phyloP scores from a whole-genome alignment of 2,113 vertebrate species.

The Apus apus region DNA sequence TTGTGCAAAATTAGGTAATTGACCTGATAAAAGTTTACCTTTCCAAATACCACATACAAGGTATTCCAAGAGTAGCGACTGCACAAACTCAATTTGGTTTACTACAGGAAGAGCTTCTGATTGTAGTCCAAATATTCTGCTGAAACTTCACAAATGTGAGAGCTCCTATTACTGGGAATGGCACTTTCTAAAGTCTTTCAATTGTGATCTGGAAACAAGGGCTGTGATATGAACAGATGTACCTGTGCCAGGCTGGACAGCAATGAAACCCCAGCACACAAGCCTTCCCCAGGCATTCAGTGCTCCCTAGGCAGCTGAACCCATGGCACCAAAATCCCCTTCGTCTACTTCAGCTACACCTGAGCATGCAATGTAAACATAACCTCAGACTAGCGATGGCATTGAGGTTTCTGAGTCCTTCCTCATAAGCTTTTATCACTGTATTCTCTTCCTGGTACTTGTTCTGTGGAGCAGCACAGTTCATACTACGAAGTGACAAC shows the following conservation, averaged over 20 bases:
- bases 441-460: background rate
- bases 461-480: background rate
- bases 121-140: background rate
- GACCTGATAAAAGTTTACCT: background rate
- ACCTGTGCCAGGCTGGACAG: background rate
- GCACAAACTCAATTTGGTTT: background rate
- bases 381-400: background rate
- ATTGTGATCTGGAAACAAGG: background rate
- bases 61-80: background rate
- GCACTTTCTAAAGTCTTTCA: background rate
- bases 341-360: background rate
- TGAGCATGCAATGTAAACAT: background rate
- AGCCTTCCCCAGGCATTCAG: background rate
- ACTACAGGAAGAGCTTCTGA: background rate
- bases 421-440: rapidly evolving
- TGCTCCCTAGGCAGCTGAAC: background rate
- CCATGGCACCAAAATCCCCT: rapidly evolving
- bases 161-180: background rate
- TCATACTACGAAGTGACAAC: background rate
- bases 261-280: background rate
- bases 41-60: background rate
- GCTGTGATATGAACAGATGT: background rate
- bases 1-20: background rate
- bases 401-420: background rate
- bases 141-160: background rate